A percentile compares a stretch with the other conserved stretches of the same genome.
Conservation (phyloP, 2,888 invertebrate species). For the Drosophila emarginata region DNA sequence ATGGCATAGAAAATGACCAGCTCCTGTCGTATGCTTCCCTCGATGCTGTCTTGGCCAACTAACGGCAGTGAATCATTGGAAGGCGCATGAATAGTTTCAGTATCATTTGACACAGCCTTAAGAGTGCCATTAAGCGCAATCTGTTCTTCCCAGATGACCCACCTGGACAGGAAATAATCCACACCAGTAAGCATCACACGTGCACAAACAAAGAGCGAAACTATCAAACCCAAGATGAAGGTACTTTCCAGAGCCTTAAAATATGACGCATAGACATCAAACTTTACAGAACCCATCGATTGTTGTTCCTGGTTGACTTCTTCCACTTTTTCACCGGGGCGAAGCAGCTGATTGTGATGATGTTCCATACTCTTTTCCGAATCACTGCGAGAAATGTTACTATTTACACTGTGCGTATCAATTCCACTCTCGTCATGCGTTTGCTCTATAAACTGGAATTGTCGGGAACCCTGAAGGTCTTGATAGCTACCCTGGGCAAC, state of each 20-base stretch:
- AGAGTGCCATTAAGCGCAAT: conserved; percentile 49
- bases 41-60: conserved; percentile 29
- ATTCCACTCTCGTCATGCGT: conserved; percentile 74
- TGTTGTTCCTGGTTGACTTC: conserved; percentile 84
- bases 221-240: conserved; percentile 70
- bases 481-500: conserved; percentile 81
- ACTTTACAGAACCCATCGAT: conserved; percentile 86
- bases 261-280: conserved; percentile 85
- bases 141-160: conserved; percentile 83
- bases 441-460: conserved; percentile 82
- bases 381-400: conserved; percentile 76
- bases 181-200: conserved; percentile 86
- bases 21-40: conserved; percentile 63
- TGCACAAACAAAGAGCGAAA: conserved; percentile 84
- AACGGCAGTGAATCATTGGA: conserved; percentile 36
- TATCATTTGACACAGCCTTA: conserved; percentile 23
- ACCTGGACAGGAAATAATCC: conserved; percentile 90
- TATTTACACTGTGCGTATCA: conserved; percentile 71
- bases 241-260: conserved; percentile 84
- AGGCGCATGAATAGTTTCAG: conserved; percentile 15
- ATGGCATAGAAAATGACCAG: conserved; percentile 79
- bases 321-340: conserved; percentile 70
- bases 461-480: conserved; percentile 84
- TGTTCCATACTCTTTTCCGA: conserved; percentile 78
- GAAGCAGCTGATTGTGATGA: conserved; percentile 67